These are phyloP conservation scores for Pantelozetes paolii DNA, from an alignment of 2,888 invertebrate genomes.

Conservation along the genomic window DNA sequence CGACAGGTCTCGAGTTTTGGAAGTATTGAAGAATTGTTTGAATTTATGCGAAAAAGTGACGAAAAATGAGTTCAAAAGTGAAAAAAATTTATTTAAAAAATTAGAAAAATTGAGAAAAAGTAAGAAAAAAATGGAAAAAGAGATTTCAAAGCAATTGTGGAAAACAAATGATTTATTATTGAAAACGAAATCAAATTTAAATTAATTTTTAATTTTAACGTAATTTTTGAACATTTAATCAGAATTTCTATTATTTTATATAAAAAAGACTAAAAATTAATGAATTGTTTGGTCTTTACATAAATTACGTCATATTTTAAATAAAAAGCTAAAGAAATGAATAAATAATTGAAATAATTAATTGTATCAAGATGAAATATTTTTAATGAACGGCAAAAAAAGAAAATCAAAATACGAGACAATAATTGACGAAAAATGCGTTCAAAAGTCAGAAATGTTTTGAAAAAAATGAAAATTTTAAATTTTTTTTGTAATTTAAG, in stretches of 20 bases:
- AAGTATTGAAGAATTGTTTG: not conserved
- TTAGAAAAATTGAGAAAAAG: conserved; percentile 30
- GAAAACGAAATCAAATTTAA: conserved; percentile 34
- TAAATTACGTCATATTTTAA: not conserved
- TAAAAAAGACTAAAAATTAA: not conserved
- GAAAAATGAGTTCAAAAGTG: not conserved
- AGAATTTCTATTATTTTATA: not conserved
- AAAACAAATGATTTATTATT: conserved; percentile 24
- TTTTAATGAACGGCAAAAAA: too few species aligned
- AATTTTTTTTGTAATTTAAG: not conserved
- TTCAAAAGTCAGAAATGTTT: too few species aligned
- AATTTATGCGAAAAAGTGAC: conserved; percentile 25
- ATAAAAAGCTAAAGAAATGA: too few species aligned
- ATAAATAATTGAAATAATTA: too few species aligned
- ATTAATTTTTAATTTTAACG: conserved; percentile 13
- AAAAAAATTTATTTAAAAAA: conserved; percentile 5
- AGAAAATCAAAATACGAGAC: too few species aligned
- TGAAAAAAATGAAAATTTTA: too few species aligned
- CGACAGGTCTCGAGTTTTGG: not conserved
- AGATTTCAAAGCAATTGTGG: conserved; percentile 25
- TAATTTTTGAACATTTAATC: too few species aligned
- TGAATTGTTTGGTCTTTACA: not conserved
- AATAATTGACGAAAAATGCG: too few species aligned
- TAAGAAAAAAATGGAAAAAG: conserved; percentile 38
- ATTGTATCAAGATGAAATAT: too few species aligned